Conservation (phyloP, 2,797 vertebrate species). For the Enteromius trimaculatus region DNA sequence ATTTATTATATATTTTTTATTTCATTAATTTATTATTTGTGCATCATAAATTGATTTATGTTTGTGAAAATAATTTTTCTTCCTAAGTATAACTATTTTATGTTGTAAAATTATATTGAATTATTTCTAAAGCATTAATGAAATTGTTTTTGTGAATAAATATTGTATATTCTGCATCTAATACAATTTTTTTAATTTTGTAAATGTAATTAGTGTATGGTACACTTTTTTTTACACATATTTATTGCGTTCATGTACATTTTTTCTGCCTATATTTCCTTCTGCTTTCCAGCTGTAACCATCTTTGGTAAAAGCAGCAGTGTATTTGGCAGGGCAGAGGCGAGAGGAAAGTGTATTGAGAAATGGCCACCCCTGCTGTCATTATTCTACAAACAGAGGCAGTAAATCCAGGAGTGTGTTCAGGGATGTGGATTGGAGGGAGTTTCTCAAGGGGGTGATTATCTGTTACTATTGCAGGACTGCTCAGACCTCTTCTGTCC, state of each 20-base stretch:
- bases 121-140: too few relatives aligned
- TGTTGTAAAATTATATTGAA: too few relatives aligned
- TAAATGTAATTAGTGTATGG: background rate
- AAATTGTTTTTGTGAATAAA: background rate
- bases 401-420: slow-evolving; percentile 59
- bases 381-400: slow-evolving; percentile 71
- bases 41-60: too few relatives aligned
- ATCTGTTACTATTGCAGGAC: slow-evolving; percentile 70
- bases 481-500: slow-evolving; percentile 73
- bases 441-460: slow-evolving; percentile 74
- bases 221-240: too few relatives aligned
- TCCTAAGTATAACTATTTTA: too few relatives aligned
- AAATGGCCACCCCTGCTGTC: slow-evolving; percentile 62
- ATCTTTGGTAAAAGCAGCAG: slow-evolving; percentile 22
- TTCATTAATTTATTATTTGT: background rate
- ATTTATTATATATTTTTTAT: too few relatives aligned
- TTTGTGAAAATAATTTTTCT: too few relatives aligned
- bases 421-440: slow-evolving; percentile 79
- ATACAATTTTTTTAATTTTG: background rate
- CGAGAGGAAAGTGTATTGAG: slow-evolving; percentile 73
- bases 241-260: too few relatives aligned
- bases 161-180: background rate
- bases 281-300: background rate
- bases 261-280: background rate
- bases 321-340: slow-evolving; percentile 6